Base-by-base conservation (phyloP, 1,140 invertebrate genomes). In the Megalonaias nervosa region DNA sequence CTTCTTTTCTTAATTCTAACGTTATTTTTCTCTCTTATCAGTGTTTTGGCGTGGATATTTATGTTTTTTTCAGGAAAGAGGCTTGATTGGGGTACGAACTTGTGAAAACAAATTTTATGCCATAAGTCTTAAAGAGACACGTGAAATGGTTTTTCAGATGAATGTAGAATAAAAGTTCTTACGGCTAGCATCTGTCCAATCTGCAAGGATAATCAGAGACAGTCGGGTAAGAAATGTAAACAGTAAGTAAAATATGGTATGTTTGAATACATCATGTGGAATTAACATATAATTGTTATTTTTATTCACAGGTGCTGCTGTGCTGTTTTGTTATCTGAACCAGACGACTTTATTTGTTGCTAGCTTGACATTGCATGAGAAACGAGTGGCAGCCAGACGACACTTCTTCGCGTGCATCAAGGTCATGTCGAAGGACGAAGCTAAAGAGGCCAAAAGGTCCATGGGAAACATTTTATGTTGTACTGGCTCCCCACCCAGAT, bases 341-440 rank as follows among this genome's bases (percentile, higher is more conserved):
- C 97, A 99, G 89, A 92, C 98, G 71, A 98, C 96, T 11, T 97
- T 99, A 92, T 99, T 99, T 90, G 94, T 95, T 9, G 97, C 95
- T 15, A 97, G 96, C 87, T 94, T 98, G 76, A 97, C 97, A 0
- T 93, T 98, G 71, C 95, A 96, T 69, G 97, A 97, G 21, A 96
- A 96, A 87, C 94, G 95, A 83, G 96, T 98, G 88, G 93, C 95
- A 76, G 93, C 94, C 77, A 97, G 97, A 89, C 90, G 94, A 16
- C 97, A 97, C 90, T 96, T 95, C 1, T 92, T 97, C 57, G 92
- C 95, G 23, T 96, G 94, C 85, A 62, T 48, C 17, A 69, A 75
- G 58, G 48, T 78, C n/a, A 65, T n/a, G 62, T 61, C 72, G 26
- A 57, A 78, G 38, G 62, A 57, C 11, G 67, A 80, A 26, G 55